phyloP scores from a whole-genome alignment of 2,888 invertebrate genomes.

The Masnerella sp. region DNA sequence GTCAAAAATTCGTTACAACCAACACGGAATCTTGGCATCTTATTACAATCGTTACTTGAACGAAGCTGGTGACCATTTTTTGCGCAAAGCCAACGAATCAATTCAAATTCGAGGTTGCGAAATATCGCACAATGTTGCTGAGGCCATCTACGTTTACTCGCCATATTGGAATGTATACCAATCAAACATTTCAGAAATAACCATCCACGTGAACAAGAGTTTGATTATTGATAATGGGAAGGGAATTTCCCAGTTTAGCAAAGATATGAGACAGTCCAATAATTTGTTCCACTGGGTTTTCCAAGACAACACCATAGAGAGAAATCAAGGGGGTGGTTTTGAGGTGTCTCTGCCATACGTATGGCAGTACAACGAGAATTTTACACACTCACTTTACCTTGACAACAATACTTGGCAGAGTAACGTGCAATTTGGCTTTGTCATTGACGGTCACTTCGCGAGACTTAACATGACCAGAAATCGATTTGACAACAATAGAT shows the following conservation, averaged over 20 bases:
- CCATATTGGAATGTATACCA: constrained; percentile 91
- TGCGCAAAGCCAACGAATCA: constrained; percentile 92
- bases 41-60: constrained; percentile 94
- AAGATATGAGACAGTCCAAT: constrained; percentile 96
- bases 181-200: constrained; percentile 93
- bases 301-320: constrained; percentile 90
- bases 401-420: constrained; percentile 92
- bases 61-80: constrained; percentile 90
- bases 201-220: constrained; percentile 91
- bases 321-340: constrained; percentile 92
- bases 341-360: constrained; percentile 91
- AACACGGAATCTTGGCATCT: constrained; percentile 87
- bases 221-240: constrained; percentile 91
- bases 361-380: constrained; percentile 96
- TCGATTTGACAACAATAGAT: constrained; percentile 90
- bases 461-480: constrained; percentile 92
- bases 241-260: constrained; percentile 92
- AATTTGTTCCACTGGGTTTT: constrained; percentile 97
- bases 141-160: constrained; percentile 89
- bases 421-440: constrained; percentile 90
- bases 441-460: constrained; percentile 96
- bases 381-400: constrained; percentile 93
- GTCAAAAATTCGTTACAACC: constrained; percentile 88
- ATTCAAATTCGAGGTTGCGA: constrained; percentile 89
- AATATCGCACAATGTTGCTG: constrained; percentile 87